Percentiles rank a stretch among this genome's conserved stretches.
phyloP scores from a whole-genome alignment of 2,888 invertebrate species.

The Thecocarcelia acutangulata region DNA sequence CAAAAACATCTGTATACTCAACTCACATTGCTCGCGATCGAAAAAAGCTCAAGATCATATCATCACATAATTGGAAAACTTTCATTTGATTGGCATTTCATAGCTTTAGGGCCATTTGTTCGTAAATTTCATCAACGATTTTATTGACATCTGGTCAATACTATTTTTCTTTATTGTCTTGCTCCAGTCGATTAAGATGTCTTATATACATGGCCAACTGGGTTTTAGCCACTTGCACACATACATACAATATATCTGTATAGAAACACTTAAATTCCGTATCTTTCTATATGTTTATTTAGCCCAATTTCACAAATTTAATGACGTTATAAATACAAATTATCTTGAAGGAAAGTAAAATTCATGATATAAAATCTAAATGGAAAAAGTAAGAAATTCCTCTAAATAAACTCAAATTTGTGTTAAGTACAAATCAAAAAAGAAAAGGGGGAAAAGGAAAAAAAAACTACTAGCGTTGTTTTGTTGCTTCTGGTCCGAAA shows the following conservation, averaged over 20 bases:
- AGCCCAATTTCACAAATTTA: slow-evolving; percentile 77
- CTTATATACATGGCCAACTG: no score
- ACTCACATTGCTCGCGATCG: no score
- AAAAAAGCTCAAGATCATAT: no score
- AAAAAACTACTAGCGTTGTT: slow-evolving; percentile 53
- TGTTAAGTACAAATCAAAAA: slow-evolving; percentile 53
- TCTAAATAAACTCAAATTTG: slow-evolving; percentile 51
- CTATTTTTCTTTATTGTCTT: no score
- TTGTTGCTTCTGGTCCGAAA: background rate
- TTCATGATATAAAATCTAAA: slow-evolving; percentile 47
- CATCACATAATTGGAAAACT: no score
- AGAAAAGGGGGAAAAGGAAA: slow-evolving; percentile 30
- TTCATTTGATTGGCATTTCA: no score
- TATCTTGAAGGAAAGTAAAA: slow-evolving; percentile 66
- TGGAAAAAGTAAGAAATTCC: slow-evolving; percentile 37
- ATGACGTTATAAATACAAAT: slow-evolving; percentile 80
- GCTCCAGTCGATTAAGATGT: no score
- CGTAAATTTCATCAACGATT: no score
- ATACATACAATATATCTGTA: background rate
- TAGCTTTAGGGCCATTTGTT: no score
- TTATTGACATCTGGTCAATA: no score
- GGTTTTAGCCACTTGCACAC: no score
- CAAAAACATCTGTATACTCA: no score
- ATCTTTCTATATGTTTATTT: slow-evolving; percentile 68
- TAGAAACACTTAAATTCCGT: background rate